Evolutionary conservation across 1,140 invertebrate genomes (phyloP).

Genomic region (Hypothenemus hampei): DNA sequence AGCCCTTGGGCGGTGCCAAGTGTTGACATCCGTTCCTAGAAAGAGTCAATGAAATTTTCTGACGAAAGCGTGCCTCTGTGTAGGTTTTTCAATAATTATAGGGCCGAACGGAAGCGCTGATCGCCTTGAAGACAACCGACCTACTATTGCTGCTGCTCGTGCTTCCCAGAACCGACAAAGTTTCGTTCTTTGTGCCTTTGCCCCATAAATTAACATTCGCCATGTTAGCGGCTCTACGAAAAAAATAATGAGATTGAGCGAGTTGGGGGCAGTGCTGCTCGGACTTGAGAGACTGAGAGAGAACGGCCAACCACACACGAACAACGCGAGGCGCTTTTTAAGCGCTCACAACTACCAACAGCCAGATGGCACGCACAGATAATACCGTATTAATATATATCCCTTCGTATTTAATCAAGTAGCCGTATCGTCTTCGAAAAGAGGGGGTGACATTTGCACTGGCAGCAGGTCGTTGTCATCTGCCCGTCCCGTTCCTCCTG

Average conservation of each 20-base stretch:
- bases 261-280: too few species aligned
- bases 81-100: conserved; percentile 42
- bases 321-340: neutral
- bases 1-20: too few species aligned
- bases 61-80: too few species aligned
- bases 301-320: neutral
- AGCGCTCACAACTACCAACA: too few species aligned
- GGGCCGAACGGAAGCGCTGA: conserved; percentile 36
- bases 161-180: conserved; percentile 38
- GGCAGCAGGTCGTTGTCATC: conserved; percentile 38
- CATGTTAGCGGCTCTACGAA: neutral
- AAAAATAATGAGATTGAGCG: neutral
- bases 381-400: conserved; percentile 31
- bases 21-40: too few species aligned
- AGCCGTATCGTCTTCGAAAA: neutral
- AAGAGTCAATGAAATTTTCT: too few species aligned
- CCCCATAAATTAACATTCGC: conserved; percentile 35
- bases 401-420: conserved; percentile 27
- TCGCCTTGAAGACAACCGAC: conserved; percentile 26
- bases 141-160: conserved; percentile 18
- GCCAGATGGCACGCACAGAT: conserved; percentile 27
- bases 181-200: conserved; percentile 40
- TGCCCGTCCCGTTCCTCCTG: too few species aligned
- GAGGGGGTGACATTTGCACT: conserved; percentile 32
- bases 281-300: too few species aligned